Percentiles rank a stretch among this genome's conserved stretches.
These are phyloP conservation scores for Euphydryas editha DNA, from an alignment of 2,888 invertebrate species.

Conservation along the genomic window DNA sequence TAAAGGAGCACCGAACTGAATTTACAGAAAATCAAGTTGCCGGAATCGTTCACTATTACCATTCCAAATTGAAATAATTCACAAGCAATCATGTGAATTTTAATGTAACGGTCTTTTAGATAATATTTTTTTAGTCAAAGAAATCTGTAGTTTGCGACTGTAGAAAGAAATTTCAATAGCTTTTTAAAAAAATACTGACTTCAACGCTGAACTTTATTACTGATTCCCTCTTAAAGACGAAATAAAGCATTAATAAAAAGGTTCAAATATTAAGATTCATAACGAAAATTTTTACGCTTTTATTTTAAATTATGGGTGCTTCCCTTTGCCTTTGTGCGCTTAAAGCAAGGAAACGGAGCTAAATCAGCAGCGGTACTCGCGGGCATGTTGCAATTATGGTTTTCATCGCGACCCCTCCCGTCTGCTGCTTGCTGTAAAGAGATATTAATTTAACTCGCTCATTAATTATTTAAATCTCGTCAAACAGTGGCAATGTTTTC, in stretches of 20 bases:
- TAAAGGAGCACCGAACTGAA: constrained; percentile 73
- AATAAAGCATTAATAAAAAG: constrained; percentile 12
- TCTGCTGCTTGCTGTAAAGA: constrained; percentile 68
- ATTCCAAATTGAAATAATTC: constrained; percentile 53
- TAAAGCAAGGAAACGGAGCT: constrained; percentile 32
- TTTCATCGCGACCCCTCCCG: constrained; percentile 70
- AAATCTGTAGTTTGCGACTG: neutral
- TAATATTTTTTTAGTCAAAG: constrained; percentile 29
- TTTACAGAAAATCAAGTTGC: constrained; percentile 61
- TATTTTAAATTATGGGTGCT: constrained; percentile 33
- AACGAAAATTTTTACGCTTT: constrained; percentile 19
- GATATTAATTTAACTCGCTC: constrained; percentile 82
- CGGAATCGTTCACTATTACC: constrained; percentile 49
- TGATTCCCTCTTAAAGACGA: neutral
- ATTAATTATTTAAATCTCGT: constrained; percentile 84
- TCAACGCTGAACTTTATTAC: neutral
- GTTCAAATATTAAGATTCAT: constrained; percentile 14
- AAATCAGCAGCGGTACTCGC: constrained; percentile 35
- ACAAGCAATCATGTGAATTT: constrained; percentile 65
- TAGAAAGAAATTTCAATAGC: neutral
- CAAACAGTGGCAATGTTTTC: constrained; percentile 65
- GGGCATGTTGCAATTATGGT: constrained; percentile 75
- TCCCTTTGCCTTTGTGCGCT: constrained; percentile 39
- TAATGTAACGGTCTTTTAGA: constrained; percentile 67
- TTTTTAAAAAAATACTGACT: neutral